Evolutionary conservation across 2,888 invertebrate genomes (phyloP).

Genomic region (Punctoribates punctum): DNA sequence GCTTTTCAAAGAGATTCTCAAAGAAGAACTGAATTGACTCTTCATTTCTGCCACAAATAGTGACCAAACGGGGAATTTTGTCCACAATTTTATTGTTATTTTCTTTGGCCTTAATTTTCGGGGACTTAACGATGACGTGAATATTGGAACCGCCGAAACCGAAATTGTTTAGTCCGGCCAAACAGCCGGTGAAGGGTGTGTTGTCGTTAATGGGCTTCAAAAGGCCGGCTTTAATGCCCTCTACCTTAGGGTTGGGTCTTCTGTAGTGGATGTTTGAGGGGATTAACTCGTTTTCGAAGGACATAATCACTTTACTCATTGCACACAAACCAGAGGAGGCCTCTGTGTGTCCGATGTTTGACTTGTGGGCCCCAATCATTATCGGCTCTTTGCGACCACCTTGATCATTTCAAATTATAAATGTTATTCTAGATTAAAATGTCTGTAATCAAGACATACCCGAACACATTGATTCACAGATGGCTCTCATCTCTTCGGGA

Average conservation of each 20-base stretch:
- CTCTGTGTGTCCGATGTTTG: slow-evolving; percentile 98
- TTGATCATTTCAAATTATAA: not conserved
- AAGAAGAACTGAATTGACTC: slow-evolving; percentile 17
- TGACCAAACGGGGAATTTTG: slow-evolving; percentile 63
- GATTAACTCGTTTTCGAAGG: slow-evolving; percentile 56
- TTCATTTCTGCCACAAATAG: slow-evolving; percentile 50
- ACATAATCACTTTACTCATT: slow-evolving; percentile 57
- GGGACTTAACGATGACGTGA: slow-evolving; percentile 50
- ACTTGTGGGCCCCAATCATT: slow-evolving; percentile 93
- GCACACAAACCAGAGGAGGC: slow-evolving; percentile 55
- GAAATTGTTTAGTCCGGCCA: slow-evolving; percentile 59
- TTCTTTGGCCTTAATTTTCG: not conserved
- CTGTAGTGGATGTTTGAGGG: slow-evolving; percentile 58
- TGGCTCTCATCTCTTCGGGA: slow-evolving; percentile 58
- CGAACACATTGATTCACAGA: slow-evolving; percentile 51
- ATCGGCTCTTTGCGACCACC: slow-evolving; percentile 66
- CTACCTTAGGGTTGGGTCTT: slow-evolving; percentile 57
- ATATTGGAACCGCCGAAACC: slow-evolving; percentile 58
- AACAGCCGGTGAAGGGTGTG: slow-evolving; percentile 54
- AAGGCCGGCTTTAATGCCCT: slow-evolving; percentile 58
- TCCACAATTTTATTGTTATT: slow-evolving; percentile 28
- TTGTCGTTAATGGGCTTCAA: slow-evolving; percentile 53
- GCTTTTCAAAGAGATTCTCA: slow-evolving; percentile 50
- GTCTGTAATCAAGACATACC: slow-evolving; percentile 52
- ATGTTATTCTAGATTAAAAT: not conserved